Percentiles rank a stretch among this genome's conserved stretches.
Conservation (phyloP, 2,888 invertebrate species). For the Oasisia sp. region DNA sequence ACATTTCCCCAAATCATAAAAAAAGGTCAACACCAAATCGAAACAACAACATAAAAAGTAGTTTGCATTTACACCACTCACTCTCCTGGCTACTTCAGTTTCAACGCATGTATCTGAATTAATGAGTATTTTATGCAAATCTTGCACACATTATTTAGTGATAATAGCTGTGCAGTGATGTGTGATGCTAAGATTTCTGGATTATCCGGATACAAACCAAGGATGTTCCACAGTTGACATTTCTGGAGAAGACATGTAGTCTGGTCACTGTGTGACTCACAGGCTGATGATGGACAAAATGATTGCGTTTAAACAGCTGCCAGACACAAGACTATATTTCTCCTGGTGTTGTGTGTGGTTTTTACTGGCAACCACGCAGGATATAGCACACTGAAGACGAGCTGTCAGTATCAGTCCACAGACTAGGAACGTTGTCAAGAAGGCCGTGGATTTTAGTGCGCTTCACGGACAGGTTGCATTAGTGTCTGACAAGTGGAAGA, state of each 20-base stretch:
- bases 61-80: background rate
- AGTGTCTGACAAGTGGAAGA: background rate
- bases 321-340: background rate
- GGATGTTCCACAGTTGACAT: too few relatives aligned
- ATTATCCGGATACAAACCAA: too few relatives aligned
- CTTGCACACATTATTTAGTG: background rate
- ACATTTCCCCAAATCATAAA: background rate
- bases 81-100: background rate
- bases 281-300: background rate
- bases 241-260: too few relatives aligned
- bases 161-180: too few relatives aligned
- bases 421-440: background rate
- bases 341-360: background rate
- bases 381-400: background rate
- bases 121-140: background rate
- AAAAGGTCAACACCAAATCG: background rate
- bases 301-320: background rate
- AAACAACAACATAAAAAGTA: background rate
- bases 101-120: background rate
- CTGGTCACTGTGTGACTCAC: too few relatives aligned
- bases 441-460: background rate
- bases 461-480: background rate
- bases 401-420: background rate
- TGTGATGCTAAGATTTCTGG: too few relatives aligned
- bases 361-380: background rate